Base-by-base conservation (phyloP, 2,888 invertebrate species). In the Metalampra italica region DNA sequence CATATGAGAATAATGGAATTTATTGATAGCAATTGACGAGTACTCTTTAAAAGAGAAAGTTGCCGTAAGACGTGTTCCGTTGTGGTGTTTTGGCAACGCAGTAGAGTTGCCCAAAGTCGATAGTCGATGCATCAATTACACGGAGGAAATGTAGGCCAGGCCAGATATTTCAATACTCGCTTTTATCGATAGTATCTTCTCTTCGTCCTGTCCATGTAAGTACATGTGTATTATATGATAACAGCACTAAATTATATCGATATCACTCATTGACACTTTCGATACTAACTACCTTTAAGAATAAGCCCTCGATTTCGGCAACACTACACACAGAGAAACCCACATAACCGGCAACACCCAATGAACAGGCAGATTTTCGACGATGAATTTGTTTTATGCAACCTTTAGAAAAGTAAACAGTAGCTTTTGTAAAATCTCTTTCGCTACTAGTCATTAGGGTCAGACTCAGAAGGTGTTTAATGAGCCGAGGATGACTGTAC, bases 11-110 rank as follows among this genome's bases (percentile, higher is more conserved):
- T 14, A 46, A 47, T 47, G 29, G 29, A 14, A 42, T 15, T 47
- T 42, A 42, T 41, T 37, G 47, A 47, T 13, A 37, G 45, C 48
- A 46, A 52, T 52, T 48, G 48, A 29, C 46, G 43, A 22, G 32
- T 49, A 44, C 50, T 49, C 55, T 52, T 54, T 54, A 62, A 62
- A 68, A 72, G 71, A 68, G 72, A 72, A 71, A 72, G 72, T 51
- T 47, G 51, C 45, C 49, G 56, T 59, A 59, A 66, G 59, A 60
- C 71, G 58, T 57, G 69, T 70, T 70, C 55, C 66, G 65, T 69
- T 70, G 66, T 53, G 55, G 57, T 66, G 65, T 69, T 70, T 67
- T 53, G 55, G 57, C 49, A 57, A 59, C 47, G 56, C 52, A 51
- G 51, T 15, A 53, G 51, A 54, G 51, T 57, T 46, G 14, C 29